Base-by-base conservation (phyloP, 1,140 invertebrate genomes). In the Proales similis region DNA sequence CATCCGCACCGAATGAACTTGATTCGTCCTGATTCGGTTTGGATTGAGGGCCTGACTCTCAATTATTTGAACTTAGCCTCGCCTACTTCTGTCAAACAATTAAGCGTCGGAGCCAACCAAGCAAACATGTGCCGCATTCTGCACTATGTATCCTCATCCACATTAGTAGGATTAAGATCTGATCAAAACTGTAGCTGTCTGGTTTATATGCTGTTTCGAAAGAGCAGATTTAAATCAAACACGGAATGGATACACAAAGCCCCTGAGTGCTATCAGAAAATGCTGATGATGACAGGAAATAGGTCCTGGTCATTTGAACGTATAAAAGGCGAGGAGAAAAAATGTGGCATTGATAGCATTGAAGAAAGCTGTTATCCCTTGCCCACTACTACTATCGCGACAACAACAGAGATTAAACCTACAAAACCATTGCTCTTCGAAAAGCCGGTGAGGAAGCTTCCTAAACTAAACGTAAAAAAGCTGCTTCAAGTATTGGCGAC, bases 161-260 rank as follows among this genome's bases (percentile, higher is more conserved):
- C 51, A 24, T 26, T 57, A 14, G 26, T 57, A 0, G 32, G 27
- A 29, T 26, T 57, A 12, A 36, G 45, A 57, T 26, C 36, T 42
- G 45, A 57, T 42, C 33, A 39, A 39, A 42, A 14, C 17, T 57
- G 51, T 27, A 57, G 32, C 32, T 57, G 51, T 27, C 30, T 57
- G n/a, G n/a, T 57, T 26, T 57, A 57, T 14, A 42, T 57, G 19
- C 30, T 57, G 2, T 57, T 42, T 24, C 19, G 14, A n/a, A 11
- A 11, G 19, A 57, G 45, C 39, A 26, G 30, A 4, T 57, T 22
- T 57, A 9, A 36, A 36, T 9, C 14, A 0, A 29, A 12, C 11
- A 24, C 51, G 30, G 30, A 42, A 14, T 57, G 51, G 51, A 42
- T 42, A 14, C 45, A 42, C 24, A 57, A 57, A 42, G 26, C 36